These are phyloP conservation scores for Thelaira solivaga DNA, from an alignment of 2,888 invertebrate species.

Conservation along the genomic window DNA sequence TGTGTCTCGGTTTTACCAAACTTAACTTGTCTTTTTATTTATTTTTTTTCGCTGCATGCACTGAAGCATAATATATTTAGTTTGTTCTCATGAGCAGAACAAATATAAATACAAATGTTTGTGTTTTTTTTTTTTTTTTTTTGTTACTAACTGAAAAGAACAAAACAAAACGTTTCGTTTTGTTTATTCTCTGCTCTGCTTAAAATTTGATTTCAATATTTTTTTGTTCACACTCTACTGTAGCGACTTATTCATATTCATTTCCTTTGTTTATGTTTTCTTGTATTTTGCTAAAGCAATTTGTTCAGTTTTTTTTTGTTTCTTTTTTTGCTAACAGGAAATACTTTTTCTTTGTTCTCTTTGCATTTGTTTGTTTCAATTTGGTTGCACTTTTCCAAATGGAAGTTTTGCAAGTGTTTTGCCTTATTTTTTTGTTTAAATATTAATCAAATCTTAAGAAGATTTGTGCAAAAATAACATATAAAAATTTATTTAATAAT, in stretches of 20 bases:
- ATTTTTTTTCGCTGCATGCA: too few species aligned
- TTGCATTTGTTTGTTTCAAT: slow-evolving; percentile 8
- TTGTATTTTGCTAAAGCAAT: slow-evolving; percentile 27
- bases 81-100: too few species aligned
- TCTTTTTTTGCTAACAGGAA: neutral
- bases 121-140: too few species aligned
- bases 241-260: slow-evolving; percentile 10
- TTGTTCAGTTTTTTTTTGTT: slow-evolving; percentile 22
- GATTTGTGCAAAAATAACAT: slow-evolving; percentile 30
- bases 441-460: slow-evolving; percentile 52
- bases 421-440: slow-evolving; percentile 15
- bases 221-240: neutral
- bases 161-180: neutral
- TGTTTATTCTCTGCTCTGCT: neutral
- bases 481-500: neutral
- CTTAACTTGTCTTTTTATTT: too few species aligned
- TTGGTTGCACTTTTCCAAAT: slow-evolving; percentile 37
- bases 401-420: slow-evolving; percentile 29
- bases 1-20: too few species aligned
- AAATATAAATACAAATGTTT: too few species aligned
- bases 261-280: slow-evolving; percentile 18
- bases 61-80: too few species aligned
- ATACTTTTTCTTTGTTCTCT: too few species aligned
- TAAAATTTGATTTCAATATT: neutral
- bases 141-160: too few species aligned